Evolutionary conservation across 2,888 invertebrate species (phyloP), one percentile per base, ranked within the genome.

Genomic region (Theretra japonica): DNA sequence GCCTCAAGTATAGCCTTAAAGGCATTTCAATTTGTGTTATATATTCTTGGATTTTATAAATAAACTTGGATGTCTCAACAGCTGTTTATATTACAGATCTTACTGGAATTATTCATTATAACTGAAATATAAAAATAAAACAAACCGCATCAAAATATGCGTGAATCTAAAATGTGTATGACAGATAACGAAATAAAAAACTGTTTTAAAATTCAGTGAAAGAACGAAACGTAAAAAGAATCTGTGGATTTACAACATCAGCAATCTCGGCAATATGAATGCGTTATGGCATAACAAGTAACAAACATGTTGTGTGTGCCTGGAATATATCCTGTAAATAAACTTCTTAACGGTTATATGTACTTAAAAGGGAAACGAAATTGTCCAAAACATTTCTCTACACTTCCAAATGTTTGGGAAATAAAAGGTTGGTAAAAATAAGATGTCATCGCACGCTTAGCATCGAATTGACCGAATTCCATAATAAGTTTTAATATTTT

Each of bases 161-260:
- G 15, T 11, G 0, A 41, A 41, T 8, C n/a, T 1, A 58, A 62
- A 21, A 23, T 41, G 15, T 30, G 21, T 11, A 21, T 41, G 8
- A 5, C 19, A 33, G 5, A 62, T 62, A 3, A 33, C 33, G n/a
- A n/a, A 62, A 62, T 28, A 62, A 62, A 8, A 15, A 41, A 65
- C 23, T 65, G 17, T 41, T 41, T 65, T 65, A 65, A 65, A 48
- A 65, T 65, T 65, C 65, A 65, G 65, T 65, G 21, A 65, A 48
- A 65, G 65, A 21, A 65, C 65, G 17, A 41, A 25, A 23, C 41
- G 41, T 65, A 65, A 7, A 65, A 62, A 48, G 17, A 23, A 33
- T 62, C 17, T 65, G 21, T 41, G 41, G 65, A 65, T 65, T 65
- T 48, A 65, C 23, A 65, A 41, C 65, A 65, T 65, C 48, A 65